Percentiles rank a stretch among this genome's conserved stretches.
Conservation (phyloP, 2,797 vertebrate species). For the Parauchenoglanis ngamensis region DNA sequence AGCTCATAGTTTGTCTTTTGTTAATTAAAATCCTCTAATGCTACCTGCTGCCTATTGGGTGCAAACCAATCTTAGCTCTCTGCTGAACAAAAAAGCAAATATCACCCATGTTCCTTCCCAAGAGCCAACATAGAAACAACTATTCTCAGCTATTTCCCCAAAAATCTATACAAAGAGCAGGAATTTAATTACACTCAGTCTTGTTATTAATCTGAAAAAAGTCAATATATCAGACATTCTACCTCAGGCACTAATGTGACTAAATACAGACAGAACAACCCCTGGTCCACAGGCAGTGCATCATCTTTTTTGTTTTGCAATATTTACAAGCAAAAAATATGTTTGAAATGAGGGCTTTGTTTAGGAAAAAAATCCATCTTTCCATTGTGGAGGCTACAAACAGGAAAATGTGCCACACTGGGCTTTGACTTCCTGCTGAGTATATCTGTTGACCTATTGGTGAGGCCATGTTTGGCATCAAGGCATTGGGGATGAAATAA, state of each 20-base stretch:
- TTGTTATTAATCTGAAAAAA: slow-evolving; percentile 41
- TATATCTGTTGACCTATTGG: slow-evolving; percentile 23
- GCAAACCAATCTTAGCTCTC: slow-evolving; percentile 50
- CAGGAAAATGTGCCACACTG: background rate
- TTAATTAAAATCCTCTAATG: slow-evolving; percentile 70
- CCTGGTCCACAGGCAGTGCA: background rate
- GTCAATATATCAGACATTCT: slow-evolving; percentile 37
- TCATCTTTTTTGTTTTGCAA: background rate
- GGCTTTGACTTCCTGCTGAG: slow-evolving; percentile 17
- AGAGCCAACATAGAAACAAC: slow-evolving; percentile 22
- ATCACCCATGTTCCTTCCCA: slow-evolving; percentile 39
- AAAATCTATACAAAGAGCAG: slow-evolving; percentile 48
- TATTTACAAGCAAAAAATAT: background rate
- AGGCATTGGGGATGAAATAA: slow-evolving; percentile 10
- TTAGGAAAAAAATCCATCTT: background rate
- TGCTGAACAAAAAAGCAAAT: slow-evolving; percentile 41
- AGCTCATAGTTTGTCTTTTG: slow-evolving; percentile 42
- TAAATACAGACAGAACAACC: slow-evolving; percentile 6
- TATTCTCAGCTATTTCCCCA: slow-evolving; percentile 36
- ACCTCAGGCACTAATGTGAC: slow-evolving; percentile 23
- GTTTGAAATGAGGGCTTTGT: background rate
- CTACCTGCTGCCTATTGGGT: slow-evolving; percentile 56
- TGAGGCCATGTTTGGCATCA: slow-evolving; percentile 22
- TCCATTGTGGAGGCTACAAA: background rate
- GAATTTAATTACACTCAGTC: slow-evolving; percentile 45